Evolutionary conservation across 1,140 invertebrate genomes (phyloP).

Genomic region (Acyrthosiphon pisum): DNA sequence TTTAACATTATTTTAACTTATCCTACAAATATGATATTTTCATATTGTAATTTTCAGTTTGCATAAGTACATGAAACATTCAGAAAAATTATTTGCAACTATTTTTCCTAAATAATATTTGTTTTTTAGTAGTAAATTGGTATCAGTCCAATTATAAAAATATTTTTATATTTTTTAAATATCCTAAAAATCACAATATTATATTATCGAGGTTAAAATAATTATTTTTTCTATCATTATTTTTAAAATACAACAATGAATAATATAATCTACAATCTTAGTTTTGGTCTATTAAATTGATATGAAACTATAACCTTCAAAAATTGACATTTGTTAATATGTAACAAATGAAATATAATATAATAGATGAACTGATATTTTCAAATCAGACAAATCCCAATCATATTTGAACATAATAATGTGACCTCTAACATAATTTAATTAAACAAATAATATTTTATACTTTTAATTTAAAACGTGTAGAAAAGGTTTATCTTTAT

Average conservation of each 20-base stretch:
- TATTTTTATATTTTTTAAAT: no score
- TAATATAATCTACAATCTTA: neutral
- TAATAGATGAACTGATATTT: conserved; percentile 28
- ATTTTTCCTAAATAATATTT: no score
- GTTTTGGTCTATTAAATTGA: neutral
- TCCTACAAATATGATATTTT: no score
- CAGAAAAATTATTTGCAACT: no score
- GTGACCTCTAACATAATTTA: conserved; percentile 41
- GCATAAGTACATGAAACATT: no score
- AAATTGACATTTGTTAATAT: conserved; percentile 3
- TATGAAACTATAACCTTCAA: conserved; percentile 29
- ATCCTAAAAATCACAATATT: neutral
- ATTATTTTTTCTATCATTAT: neutral
- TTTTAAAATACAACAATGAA: neutral
- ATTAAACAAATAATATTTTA: conserved; percentile 24
- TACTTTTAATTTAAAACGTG: neutral
- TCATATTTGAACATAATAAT: conserved; percentile 36
- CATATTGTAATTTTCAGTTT: no score
- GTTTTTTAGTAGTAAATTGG: neutral
- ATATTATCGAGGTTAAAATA: neutral
- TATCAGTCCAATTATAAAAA: neutral
- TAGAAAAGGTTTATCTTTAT: conserved; percentile 12
- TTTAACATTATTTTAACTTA: no score
- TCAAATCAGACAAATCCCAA: conserved; percentile 34
- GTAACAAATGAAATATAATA: conserved; percentile 57